Conservation (phyloP, 2,797 vertebrate species). For the Propithecus perrieri region DNA sequence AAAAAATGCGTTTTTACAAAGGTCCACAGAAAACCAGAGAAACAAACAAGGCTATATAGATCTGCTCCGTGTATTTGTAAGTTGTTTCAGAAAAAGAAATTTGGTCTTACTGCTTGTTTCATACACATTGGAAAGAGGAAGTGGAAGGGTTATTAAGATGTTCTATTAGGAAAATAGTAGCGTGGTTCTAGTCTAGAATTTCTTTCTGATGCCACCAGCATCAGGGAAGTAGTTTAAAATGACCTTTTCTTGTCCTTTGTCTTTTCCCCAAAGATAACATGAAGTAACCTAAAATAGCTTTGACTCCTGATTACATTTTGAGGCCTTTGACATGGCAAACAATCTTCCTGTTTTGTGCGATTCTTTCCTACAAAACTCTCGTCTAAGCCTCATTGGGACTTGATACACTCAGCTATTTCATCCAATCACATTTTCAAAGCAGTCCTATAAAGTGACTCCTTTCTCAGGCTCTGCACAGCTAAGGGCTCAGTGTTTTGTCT, state of each 20-base stretch:
- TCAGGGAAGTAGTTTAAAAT: neutral
- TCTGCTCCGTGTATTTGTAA: neutral
- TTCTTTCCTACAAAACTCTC: neutral
- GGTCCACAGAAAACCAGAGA: neutral
- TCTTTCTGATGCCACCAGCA: neutral
- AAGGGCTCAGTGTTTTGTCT: neutral
- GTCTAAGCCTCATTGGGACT: neutral
- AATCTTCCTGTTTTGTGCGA: neutral
- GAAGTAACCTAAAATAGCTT: neutral
- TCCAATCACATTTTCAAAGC: neutral
- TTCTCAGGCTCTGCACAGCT: neutral
- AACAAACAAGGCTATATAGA: neutral
- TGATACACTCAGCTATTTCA: neutral
- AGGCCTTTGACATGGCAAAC: neutral
- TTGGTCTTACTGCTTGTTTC: neutral
- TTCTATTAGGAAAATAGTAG: neutral
- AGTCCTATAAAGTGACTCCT: neutral
- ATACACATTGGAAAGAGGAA: neutral
- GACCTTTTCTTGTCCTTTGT: neutral
- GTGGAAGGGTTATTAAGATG: neutral
- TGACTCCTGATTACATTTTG: neutral
- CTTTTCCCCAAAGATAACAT: neutral
- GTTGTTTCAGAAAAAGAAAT: constrained; percentile 16
- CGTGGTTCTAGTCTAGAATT: neutral
- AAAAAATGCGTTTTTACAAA: neutral